Conservation (phyloP, 2,113 vertebrate species). For the Boleophthalmus pectinirostris region DNA sequence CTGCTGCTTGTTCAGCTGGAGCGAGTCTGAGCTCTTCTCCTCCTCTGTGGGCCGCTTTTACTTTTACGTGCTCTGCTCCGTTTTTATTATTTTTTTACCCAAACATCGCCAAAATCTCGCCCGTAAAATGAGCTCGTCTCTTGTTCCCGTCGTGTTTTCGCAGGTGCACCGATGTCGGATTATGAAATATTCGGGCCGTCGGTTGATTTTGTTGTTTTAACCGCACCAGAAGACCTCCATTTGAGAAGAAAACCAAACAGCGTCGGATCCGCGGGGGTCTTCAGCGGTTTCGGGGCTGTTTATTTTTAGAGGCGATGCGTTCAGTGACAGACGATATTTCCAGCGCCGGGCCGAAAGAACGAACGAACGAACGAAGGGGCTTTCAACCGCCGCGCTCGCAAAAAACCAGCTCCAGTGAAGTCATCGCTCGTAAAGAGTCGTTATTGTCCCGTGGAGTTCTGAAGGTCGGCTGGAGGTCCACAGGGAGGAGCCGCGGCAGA, state of each 20-base stretch:
- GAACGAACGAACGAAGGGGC: conserved; percentile 10
- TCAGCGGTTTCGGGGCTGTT: conserved; percentile 41
- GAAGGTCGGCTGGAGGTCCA: not conserved
- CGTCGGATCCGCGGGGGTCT: conserved; percentile 61
- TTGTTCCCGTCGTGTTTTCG: conserved; percentile 64
- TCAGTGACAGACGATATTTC: conserved; percentile 56
- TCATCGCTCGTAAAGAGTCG: not conserved
- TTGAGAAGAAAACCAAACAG: conserved; percentile 69
- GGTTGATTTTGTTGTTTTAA: conserved; percentile 68
- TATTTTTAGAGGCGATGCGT: conserved; percentile 61
- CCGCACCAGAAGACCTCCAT: conserved; percentile 52
- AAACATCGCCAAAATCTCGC: conserved; percentile 11
- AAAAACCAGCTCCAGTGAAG: conserved; percentile 14
- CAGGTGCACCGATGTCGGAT: conserved; percentile 76
- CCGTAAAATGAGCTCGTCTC: conserved; percentile 13
- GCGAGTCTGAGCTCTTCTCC: conserved; percentile 9
- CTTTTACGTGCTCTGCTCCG: conserved; percentile 30
- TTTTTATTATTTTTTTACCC: no score
- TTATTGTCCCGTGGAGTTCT: not conserved
- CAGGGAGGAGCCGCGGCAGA: not conserved
- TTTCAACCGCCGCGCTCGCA: conserved; percentile 14
- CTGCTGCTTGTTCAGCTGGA: conserved; percentile 16
- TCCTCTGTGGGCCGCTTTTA: conserved; percentile 27
- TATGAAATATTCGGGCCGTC: conserved; percentile 71
- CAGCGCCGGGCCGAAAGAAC: conserved; percentile 21